These are phyloP conservation scores for Meriones unguiculatus DNA, from an alignment of 2,113 vertebrate genomes.

Conservation along the genomic window DNA sequence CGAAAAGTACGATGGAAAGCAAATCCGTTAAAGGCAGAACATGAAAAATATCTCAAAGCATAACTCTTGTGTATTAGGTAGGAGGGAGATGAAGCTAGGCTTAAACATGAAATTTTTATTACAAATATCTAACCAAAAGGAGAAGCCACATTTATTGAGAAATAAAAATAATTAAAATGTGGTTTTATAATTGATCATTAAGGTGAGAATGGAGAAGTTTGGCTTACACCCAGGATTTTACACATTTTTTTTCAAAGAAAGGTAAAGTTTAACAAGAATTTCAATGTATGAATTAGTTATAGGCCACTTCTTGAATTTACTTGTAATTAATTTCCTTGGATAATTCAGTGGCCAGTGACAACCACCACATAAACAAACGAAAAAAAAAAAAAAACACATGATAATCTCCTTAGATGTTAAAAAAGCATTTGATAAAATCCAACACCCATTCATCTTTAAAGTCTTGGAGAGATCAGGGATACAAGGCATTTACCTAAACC, in stretches of 20 bases:
- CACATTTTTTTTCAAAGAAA: background rate
- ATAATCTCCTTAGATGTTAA: too few species aligned
- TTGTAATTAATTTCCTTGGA: background rate
- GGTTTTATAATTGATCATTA: background rate
- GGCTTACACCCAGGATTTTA: background rate
- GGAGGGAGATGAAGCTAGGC: background rate
- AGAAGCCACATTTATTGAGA: background rate
- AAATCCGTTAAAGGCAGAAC: background rate
- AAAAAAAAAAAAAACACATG: too few species aligned
- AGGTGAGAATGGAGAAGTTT: background rate
- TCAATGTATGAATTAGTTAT: background rate
- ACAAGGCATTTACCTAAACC: too few species aligned
- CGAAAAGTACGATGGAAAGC: background rate
- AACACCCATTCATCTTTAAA: too few species aligned
- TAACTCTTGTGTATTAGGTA: background rate
- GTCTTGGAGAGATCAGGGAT: too few species aligned
- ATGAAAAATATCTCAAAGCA: background rate
- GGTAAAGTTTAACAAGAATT: background rate
- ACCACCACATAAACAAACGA: too few species aligned
- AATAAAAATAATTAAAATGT: background rate
- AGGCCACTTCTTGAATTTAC: background rate
- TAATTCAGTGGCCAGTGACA: background rate
- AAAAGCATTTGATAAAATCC: too few species aligned
- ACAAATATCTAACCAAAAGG: background rate
- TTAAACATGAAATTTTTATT: background rate